Evolutionary conservation across 2,113 vertebrate genomes (phyloP).

Genomic region (Antechinus stuartii): DNA sequence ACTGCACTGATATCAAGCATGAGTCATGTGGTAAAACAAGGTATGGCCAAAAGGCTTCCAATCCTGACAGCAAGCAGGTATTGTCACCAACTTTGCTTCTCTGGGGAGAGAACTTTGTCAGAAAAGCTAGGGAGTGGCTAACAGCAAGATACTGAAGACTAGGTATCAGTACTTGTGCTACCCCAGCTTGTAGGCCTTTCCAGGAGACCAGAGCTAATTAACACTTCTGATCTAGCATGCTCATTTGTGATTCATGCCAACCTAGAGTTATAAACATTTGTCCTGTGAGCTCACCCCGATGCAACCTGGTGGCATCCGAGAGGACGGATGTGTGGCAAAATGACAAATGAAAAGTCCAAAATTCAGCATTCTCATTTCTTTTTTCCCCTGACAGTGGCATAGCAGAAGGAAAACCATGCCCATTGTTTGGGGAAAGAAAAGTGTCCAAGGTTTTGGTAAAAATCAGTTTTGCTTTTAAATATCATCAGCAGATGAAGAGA

Average conservation of each 20-base stretch:
- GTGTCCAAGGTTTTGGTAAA: constrained; percentile 33
- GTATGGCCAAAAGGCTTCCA: neutral
- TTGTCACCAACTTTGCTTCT: constrained; percentile 40
- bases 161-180: constrained; percentile 24
- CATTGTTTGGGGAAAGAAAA: constrained; percentile 50
- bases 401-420: neutral
- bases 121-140: neutral
- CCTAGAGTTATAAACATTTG: constrained; percentile 23
- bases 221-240: constrained; percentile 6
- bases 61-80: neutral
- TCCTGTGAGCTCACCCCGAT: constrained; percentile 19
- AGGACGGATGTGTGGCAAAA: neutral
- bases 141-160: constrained; percentile 26
- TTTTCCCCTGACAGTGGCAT: neutral
- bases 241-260: constrained; percentile 44
- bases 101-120: constrained; percentile 32
- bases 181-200: constrained; percentile 34
- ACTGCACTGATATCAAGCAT: constrained; percentile 6
- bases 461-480: constrained; percentile 21
- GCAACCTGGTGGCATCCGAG: constrained; percentile 6
- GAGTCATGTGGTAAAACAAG: constrained; percentile 3
- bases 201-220: constrained; percentile 35
- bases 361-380: accelerated
- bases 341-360: constrained; percentile 14
- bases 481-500: constrained; percentile 19